phyloP scores from a whole-genome alignment of 2,113 vertebrate species.

The Pelodiscus sinensis region DNA sequence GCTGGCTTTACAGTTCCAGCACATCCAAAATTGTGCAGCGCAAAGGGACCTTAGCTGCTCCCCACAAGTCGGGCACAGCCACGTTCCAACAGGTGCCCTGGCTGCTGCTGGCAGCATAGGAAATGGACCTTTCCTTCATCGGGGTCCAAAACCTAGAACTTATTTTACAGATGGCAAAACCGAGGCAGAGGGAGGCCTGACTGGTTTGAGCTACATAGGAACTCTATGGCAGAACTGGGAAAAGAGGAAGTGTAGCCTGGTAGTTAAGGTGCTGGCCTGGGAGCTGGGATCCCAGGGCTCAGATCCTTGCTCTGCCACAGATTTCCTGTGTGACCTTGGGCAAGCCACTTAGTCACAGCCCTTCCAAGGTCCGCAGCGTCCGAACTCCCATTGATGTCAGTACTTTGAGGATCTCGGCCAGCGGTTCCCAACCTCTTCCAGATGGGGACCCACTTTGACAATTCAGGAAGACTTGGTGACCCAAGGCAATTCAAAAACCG shows the following conservation, averaged over 20 bases:
- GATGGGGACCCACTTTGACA: too few relatives aligned
- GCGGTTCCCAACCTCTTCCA: too few relatives aligned
- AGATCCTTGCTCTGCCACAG: background rate
- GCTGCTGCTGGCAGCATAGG: background rate
- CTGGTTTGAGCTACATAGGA: background rate
- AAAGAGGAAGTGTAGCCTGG: background rate
- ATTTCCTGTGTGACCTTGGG: background rate
- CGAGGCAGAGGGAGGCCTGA: background rate
- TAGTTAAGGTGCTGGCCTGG: background rate
- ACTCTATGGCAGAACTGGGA: background rate
- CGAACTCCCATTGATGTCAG: background rate
- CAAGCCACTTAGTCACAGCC: background rate
- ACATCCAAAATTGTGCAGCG: background rate
- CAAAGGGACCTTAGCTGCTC: background rate
- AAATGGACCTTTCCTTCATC: background rate
- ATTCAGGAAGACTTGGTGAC: too few relatives aligned
- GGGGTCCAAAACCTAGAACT: background rate
- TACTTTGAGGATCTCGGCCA: background rate
- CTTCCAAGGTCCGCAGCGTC: background rate
- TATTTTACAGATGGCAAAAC: background rate
- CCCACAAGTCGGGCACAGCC: background rate
- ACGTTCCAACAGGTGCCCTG: background rate
- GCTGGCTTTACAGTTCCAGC: background rate
- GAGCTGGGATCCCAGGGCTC: background rate
- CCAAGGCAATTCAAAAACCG: too few relatives aligned